phyloP scores from a whole-genome alignment of 2,888 invertebrate genomes.

The Rotaria macrura region DNA sequence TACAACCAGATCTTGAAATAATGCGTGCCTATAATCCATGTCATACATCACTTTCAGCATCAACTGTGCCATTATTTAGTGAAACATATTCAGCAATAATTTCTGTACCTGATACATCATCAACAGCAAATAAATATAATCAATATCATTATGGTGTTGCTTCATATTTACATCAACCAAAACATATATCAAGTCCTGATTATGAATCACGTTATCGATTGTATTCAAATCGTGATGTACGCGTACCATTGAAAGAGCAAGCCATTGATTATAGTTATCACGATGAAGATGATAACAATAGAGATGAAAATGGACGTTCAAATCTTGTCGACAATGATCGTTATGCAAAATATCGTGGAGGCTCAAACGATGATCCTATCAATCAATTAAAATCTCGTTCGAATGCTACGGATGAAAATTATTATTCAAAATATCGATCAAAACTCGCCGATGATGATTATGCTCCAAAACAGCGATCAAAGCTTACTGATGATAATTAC shows the following conservation, averaged over 20 bases:
- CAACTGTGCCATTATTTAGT: not conserved
- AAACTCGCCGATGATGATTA: not conserved
- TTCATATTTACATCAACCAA: not conserved
- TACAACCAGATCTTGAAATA: constrained; percentile 2
- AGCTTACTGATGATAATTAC: not conserved
- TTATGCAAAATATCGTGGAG: not conserved
- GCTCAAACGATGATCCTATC: not conserved
- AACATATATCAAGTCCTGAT: not conserved
- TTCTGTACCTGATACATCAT: not conserved
- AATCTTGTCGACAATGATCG: not conserved
- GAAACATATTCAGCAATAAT: constrained; percentile 9
- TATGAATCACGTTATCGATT: not conserved
- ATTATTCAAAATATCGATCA: not conserved
- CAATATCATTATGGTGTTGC: not conserved
- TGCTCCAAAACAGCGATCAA: not conserved
- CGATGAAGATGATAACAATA: not conserved
- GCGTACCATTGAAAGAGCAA: constrained; percentile 18
- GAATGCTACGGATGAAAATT: not conserved
- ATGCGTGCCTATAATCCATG: constrained; percentile 1
- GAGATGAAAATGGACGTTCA: not conserved
- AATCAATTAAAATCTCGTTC: not conserved
- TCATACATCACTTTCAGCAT: not conserved
- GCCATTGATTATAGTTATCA: not conserved
- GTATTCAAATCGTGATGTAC: constrained; percentile 10
- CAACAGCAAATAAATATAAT: constrained; percentile 5